Evolutionary conservation across 2,888 invertebrate species (phyloP).

Genomic region (Diadegma fenestrale): DNA sequence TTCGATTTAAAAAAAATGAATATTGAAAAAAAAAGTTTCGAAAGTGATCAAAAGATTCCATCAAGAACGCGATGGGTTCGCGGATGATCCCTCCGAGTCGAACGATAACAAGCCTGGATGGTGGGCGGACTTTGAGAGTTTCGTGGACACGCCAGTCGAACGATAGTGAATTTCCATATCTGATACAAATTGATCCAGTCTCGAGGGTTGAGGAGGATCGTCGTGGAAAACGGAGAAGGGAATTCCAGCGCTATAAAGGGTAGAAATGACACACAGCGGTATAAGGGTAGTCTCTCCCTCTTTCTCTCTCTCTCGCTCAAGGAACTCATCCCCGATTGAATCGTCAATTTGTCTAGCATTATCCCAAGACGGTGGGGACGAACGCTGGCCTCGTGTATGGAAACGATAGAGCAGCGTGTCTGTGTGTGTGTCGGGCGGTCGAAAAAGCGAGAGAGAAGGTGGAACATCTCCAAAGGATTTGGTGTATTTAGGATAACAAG

Average conservation of each 20-base stretch:
- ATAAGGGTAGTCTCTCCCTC: conserved; percentile 68
- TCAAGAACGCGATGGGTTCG: conserved; percentile 15
- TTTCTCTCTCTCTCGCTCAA: conserved; percentile 73
- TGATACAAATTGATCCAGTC: conserved; percentile 66
- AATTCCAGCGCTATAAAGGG: conserved; percentile 24
- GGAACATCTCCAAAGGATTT: conserved; percentile 82
- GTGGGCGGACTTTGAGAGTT: conserved; percentile 31
- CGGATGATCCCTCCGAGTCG: conserved; percentile 28
- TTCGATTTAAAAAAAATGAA: not conserved
- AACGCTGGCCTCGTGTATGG: conserved; percentile 47
- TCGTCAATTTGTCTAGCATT: conserved; percentile 85
- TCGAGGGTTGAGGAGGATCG: conserved; percentile 32
- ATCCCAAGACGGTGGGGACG: conserved; percentile 79
- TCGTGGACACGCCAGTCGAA: conserved; percentile 11
- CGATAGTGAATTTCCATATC: conserved; percentile 68
- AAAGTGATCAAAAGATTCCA: not conserved
- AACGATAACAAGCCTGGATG: conserved; percentile 46
- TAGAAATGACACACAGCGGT: conserved; percentile 33
- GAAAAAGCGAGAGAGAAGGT: conserved; percentile 13
- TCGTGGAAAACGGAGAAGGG: conserved; percentile 28
- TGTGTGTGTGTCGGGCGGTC: conserved; percentile 26
- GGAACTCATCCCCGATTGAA: conserved; percentile 80
- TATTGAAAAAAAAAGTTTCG: not conserved
- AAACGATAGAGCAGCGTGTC: not conserved
- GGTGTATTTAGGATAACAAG: conserved; percentile 85